Conservation (phyloP, 2,888 invertebrate species). For the Sarcophaga rosellei region DNA sequence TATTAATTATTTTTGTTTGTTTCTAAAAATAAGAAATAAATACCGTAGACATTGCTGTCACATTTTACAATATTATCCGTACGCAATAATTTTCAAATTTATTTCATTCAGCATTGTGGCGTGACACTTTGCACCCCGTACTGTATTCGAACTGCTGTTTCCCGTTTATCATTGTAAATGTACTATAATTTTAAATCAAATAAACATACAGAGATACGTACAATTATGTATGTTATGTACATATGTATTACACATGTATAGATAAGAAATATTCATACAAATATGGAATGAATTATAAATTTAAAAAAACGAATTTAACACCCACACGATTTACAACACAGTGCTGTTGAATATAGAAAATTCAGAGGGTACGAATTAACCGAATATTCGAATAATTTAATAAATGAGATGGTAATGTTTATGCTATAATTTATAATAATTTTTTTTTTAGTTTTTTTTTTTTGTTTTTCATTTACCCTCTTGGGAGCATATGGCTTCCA, state of each 20-base stretch:
- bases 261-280: not conserved
- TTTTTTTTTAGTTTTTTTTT: too few relatives aligned
- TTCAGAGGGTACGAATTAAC: too few relatives aligned
- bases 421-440: too few relatives aligned
- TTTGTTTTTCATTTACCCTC: too few relatives aligned
- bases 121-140: constrained; percentile 18
- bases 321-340: too few relatives aligned
- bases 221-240: not conserved
- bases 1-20: not conserved
- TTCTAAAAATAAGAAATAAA: constrained; percentile 54
- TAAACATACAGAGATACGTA: not conserved
- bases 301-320: too few relatives aligned
- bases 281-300: not conserved
- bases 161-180: constrained; percentile 50
- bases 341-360: too few relatives aligned
- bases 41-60: constrained; percentile 22
- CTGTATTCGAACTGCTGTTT: constrained; percentile 50
- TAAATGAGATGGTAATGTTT: too few relatives aligned
- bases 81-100: constrained; percentile 13
- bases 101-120: constrained; percentile 33
- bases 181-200: constrained; percentile 34
- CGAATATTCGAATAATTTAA: too few relatives aligned
- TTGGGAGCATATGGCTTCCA: too few relatives aligned
- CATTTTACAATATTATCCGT: constrained; percentile 20
- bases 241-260: not conserved